Evolutionary conservation across 2,113 vertebrate genomes (phyloP).

Genomic region (Sphyrna mokarran): DNA sequence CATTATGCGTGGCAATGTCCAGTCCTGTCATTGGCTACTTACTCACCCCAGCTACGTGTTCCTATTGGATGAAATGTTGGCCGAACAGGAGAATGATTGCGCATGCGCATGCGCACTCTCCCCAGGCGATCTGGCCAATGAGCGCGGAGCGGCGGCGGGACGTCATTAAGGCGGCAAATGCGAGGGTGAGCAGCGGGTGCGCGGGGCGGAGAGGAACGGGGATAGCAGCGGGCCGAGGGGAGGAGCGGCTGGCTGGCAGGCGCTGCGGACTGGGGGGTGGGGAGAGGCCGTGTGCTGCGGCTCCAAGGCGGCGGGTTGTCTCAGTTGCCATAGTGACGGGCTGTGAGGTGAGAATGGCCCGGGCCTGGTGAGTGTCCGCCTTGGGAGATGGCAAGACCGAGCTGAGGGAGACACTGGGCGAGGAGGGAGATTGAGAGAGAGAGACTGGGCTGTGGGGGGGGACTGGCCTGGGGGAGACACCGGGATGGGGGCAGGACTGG

Average conservation of each 20-base stretch:
- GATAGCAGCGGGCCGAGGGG: not conserved
- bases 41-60: not conserved
- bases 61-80: not conserved
- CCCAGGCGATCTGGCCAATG: not conserved
- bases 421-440: too few relatives aligned
- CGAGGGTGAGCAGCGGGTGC: not conserved
- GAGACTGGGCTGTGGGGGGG: too few relatives aligned
- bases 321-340: not conserved
- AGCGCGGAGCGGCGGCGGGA: not conserved
- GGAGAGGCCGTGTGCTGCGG: not conserved
- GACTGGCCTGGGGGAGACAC: too few relatives aligned
- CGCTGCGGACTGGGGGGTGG: not conserved
- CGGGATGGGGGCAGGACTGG: too few relatives aligned
- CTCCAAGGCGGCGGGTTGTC: too few relatives aligned
- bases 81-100: too few relatives aligned
- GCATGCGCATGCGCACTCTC: not conserved
- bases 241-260: too few relatives aligned
- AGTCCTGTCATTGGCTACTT: not conserved
- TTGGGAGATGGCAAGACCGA: too few relatives aligned
- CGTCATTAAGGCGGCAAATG: slow-evolving; percentile 29
- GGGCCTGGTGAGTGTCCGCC: not conserved
- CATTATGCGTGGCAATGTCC: too few relatives aligned
- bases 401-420: too few relatives aligned
- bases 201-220: not conserved
- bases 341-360: not conserved